Conservation (phyloP, 2,113 vertebrate species). For the Rynchops niger region DNA sequence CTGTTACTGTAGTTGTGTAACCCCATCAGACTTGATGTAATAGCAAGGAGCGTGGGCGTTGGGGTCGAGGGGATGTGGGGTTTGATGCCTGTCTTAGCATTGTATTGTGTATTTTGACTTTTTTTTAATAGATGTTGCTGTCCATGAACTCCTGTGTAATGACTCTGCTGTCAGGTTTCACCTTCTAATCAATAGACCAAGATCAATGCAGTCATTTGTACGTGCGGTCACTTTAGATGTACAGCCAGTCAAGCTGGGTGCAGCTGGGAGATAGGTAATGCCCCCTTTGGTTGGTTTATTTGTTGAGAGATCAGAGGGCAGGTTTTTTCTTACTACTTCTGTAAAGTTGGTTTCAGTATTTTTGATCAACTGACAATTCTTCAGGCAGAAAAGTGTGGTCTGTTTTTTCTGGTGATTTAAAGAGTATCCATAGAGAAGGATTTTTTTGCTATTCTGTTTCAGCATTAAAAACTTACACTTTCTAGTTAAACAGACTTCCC, state of each 20-base stretch:
- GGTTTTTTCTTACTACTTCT: background rate
- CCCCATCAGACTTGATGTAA: background rate
- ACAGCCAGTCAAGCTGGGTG: background rate
- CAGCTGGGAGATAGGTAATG: background rate
- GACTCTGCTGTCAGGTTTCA: background rate
- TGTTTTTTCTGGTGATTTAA: background rate
- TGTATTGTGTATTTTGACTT: background rate
- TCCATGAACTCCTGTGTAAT: background rate
- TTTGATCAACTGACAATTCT: background rate
- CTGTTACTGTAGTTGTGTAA: background rate
- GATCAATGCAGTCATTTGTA: background rate
- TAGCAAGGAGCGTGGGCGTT: fast-evolving
- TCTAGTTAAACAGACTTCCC: background rate
- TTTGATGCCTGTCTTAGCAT: background rate
- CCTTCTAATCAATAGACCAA: background rate
- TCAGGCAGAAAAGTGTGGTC: background rate
- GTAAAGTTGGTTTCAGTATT: background rate
- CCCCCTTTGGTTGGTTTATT: background rate
- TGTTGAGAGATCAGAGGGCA: background rate
- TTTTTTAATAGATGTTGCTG: background rate
- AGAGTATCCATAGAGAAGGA: background rate
- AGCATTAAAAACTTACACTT: background rate
- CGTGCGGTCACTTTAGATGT: fast-evolving
- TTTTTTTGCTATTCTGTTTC: background rate
- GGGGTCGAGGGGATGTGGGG: background rate